A percentile compares a stretch with the other conserved stretches of the same genome.
These are phyloP conservation scores for Hydrocynus forskahlii DNA, from an alignment of 2,797 vertebrate genomes.

Conservation along the genomic window DNA sequence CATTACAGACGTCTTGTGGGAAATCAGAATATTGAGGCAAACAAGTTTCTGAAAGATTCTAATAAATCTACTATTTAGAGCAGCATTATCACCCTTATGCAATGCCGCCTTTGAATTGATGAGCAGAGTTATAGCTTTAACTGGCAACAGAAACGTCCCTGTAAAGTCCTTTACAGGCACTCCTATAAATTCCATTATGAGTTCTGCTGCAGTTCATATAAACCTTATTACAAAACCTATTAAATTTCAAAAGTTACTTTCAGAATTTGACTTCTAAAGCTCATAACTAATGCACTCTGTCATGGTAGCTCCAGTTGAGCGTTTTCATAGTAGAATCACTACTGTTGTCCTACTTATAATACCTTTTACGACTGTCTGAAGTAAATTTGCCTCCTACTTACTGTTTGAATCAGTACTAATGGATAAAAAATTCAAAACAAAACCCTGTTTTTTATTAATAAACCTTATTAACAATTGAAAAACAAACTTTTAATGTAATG, in stretches of 20 bases:
- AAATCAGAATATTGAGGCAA: background rate
- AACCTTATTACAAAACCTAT: slow-evolving; percentile 28
- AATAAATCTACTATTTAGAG: slow-evolving; percentile 32
- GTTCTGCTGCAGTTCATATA: slow-evolving; percentile 35
- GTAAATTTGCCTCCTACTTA: background rate
- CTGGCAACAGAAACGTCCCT: slow-evolving; percentile 34
- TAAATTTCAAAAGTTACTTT: slow-evolving; percentile 36
- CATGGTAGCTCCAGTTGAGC: background rate
- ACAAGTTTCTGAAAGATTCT: background rate
- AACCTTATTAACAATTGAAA: no score
- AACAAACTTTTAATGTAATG: no score
- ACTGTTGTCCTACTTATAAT: background rate
- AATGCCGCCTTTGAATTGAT: slow-evolving; percentile 33
- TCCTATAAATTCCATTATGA: slow-evolving; percentile 40
- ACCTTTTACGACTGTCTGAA: background rate
- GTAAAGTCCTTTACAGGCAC: slow-evolving; percentile 39
- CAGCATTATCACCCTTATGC: slow-evolving; percentile 18
- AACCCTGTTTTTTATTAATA: no score
- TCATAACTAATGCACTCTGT: slow-evolving; percentile 1
- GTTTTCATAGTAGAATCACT: background rate
- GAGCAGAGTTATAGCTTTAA: slow-evolving; percentile 29
- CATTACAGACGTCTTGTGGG: slow-evolving; percentile 3
- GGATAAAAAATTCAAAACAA: no score
- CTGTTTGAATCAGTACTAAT: no score
- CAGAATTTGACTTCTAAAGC: slow-evolving; percentile 20